Evolutionary conservation across 2,888 invertebrate species (phyloP).

Genomic region (Lypha dubia): DNA sequence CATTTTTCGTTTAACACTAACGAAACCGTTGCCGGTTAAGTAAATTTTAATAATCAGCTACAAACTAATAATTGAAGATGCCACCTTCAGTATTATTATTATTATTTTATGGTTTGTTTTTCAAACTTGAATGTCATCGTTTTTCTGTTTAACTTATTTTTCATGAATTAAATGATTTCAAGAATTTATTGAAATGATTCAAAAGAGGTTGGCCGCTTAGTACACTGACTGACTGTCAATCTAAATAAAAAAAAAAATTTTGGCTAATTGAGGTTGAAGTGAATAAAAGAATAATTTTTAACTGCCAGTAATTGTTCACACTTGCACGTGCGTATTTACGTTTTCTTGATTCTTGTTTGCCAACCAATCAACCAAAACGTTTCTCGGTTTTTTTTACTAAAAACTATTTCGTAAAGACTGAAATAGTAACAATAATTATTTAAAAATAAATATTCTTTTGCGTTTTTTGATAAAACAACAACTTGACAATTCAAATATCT

Average conservation of each 20-base stretch:
- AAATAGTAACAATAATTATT: not conserved
- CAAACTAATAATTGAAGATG: not conserved
- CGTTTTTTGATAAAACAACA: conserved; percentile 12
- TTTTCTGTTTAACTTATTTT: conserved; percentile 1
- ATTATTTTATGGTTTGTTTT: not conserved
- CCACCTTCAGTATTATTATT: not conserved
- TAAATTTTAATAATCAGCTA: not conserved
- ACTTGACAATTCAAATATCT: conserved; percentile 43
- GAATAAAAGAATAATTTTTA: not conserved
- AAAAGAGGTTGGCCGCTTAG: not conserved
- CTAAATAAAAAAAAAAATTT: not conserved
- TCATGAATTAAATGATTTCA: not conserved
- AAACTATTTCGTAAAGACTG: not conserved
- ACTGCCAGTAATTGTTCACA: not conserved
- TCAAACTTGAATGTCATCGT: not conserved
- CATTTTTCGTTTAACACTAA: conserved; percentile 30
- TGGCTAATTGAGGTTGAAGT: not conserved
- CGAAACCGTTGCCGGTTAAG: not conserved
- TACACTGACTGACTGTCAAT: not conserved
- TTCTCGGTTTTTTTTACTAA: not conserved
- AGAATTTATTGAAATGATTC: not conserved
- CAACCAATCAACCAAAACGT: conserved; percentile 3
- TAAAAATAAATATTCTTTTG: conserved; percentile 12
- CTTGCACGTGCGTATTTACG: too few relatives aligned
- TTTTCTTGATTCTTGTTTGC: not conserved